Base-by-base conservation (phyloP, 2,888 invertebrate genomes). In the Anoncus sp. region DNA sequence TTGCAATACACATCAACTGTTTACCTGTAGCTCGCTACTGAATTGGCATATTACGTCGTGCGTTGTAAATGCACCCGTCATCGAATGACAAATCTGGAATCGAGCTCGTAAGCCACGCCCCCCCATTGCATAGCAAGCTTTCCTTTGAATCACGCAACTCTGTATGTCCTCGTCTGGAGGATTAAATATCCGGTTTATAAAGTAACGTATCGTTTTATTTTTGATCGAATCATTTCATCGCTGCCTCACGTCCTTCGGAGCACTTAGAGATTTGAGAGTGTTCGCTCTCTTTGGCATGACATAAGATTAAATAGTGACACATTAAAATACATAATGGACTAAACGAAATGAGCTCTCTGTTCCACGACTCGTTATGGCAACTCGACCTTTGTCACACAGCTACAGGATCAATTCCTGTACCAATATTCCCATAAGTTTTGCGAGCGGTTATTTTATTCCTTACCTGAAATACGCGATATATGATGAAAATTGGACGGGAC, bases 1-100 rank as follows among this genome's bases (percentile, higher is more conserved):
- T 57, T 35, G 22, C 14, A 31, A 57, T 40, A 45, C 62, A 31
- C n/a, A 69, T 59, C 40, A 65, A 18, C 22, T 31, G 53, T 60
- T 59, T 51, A 71, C 59, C 59, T 65, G 60, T 60, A 20, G 65
- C 66, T 47, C 27, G 12, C 24, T 31, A 38, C 60, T 31, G 35
- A 49, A 66, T 70, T 55, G 31, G 59, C 57, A 35, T 73, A 65
- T 53, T 60, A 55, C 66, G 35, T 27, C 31, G 47, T 24, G 47
- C 47, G 22, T 65, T 53, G 65, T 70, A 53, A 74, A 2, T 40
- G 57, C 70, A 38, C 69, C 40, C 78, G 49, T 71, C 75, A 62
- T 75, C 53, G 35, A 62, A 67, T 75, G 75, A 74, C 71, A 67
- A 43, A 53, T 71, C 49, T 60, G 38, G 20, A 71, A 66, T 78